Evolutionary conservation across 1,140 invertebrate species (phyloP), one percentile per base, ranked within the genome.

Genomic region (Heterodera schachtii): DNA sequence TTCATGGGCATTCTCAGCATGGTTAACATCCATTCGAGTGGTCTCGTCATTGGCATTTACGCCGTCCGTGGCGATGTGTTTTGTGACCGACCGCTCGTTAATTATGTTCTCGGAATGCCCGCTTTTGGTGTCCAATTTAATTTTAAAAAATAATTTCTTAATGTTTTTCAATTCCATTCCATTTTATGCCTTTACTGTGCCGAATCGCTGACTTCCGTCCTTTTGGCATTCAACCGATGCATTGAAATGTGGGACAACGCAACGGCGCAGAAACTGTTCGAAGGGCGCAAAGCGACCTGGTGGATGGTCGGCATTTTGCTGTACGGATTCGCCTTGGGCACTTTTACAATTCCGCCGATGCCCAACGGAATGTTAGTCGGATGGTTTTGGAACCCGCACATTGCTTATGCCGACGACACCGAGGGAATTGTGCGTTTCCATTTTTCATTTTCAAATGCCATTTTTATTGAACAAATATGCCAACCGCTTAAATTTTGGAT

Each of bases 341-440:
- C 71, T 66, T 84, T 83, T 21, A 82, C 81, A 16, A 84, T 46
- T 21, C 82, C 82, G 4, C 66, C 71, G 43, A 43, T 83, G 2
- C 80, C 67, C 46, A 83, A 71, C 52, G 75, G 66, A 19, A 84
- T 84, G 44, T 66, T 84, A 11, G 64, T 83, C 41, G 69, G 67
- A 7, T 83, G 75, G 75, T 82, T 83, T 67, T 83, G 49, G 49
- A 84, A 83, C 52, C 82, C 82, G 49, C 82, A 83, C 57, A 64
- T 84, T 73, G 82, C 43, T 9, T 83, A 84, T 52, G 16, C 73
- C 21, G 70, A 79, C 46, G 80, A 83, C n/a, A 47, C 11, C 2
- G 8, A 70, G 46, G 71, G 71, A 21, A 6, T 79, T 21, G 73
- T 81, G 46, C 7, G 60, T 31, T 46, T 70, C 5, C 31, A 80